Base-by-base conservation (phyloP, 2,888 invertebrate species). In the Cantharis rustica region DNA sequence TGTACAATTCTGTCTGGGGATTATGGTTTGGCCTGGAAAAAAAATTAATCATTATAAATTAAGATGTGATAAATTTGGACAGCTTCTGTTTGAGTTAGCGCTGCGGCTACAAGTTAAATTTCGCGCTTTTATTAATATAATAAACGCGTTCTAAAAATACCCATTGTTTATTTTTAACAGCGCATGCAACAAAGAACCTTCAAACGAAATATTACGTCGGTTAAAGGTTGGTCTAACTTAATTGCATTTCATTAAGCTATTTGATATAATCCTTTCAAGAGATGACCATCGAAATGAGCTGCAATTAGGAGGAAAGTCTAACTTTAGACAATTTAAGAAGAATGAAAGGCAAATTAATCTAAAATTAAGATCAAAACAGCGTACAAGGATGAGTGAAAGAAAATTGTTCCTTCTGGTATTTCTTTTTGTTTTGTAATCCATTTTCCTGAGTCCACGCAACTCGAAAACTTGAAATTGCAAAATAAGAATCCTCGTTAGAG, bases 1-100 rank as follows among this genome's bases (percentile, higher is more conserved):
- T 86, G 87, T 84, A 83, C 87, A 88, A 75, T 74, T 87, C 78
- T 84, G 88, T 82, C 84, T 81, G 83, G 76, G 82, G 81, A 72
- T 79, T 81, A 77, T 84, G 83, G 77, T 82, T 83, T 72, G 83
- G 83, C 81, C 84, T 84, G 77, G 15, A 82, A 82, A 72, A 23
- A 69, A 73, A 62, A n/a, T 17, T 20, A 20, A 64, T n/a, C n/a
- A n/a, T n/a, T n/a, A n/a, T n/a, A n/a, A n/a, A n/a, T n/a, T n/a
- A n/a, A n/a, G n/a, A n/a, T n/a, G n/a, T n/a, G n/a, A n/a, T n/a
- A n/a, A 64, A 64, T 64, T 64, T n/a, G 7, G 13, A 13, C 9
- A 64, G 11, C 13, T 17, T 13, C 64, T 2, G 9, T 16, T 64
- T 13, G 13, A 66, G 23, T 7, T 10, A 66, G n/a, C 20, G 27